These are phyloP conservation scores for Mylabris phalerata DNA, from an alignment of 1,140 invertebrate species.

Conservation along the genomic window DNA sequence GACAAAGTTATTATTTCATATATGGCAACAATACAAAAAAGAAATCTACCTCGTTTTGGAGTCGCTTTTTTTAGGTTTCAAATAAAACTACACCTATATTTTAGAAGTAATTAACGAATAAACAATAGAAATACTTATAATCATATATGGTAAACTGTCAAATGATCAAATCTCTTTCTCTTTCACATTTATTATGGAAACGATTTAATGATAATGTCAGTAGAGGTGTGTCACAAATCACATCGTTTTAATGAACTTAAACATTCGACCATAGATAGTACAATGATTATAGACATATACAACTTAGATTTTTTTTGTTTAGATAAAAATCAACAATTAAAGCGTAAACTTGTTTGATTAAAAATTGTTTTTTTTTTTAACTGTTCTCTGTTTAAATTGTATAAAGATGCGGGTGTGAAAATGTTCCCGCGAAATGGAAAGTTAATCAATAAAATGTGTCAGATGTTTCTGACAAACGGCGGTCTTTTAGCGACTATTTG, in stretches of 20 bases:
- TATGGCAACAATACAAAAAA: background rate
- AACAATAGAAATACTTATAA: background rate
- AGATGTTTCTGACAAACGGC: slow-evolving; percentile 5
- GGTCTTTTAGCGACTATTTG: background rate
- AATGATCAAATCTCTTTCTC: background rate
- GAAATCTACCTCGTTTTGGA: background rate
- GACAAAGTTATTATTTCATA: background rate
- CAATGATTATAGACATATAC: too few relatives aligned
- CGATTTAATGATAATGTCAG: slow-evolving; percentile 2
- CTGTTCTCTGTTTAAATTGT: background rate
- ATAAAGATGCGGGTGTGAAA: background rate
- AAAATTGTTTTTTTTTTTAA: too few relatives aligned
- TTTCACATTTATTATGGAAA: background rate
- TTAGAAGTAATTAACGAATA: background rate
- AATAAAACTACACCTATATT: background rate
- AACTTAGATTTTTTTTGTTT: too few relatives aligned
- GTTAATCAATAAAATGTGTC: slow-evolving; percentile 7
- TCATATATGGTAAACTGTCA: background rate
- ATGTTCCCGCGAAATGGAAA: slow-evolving; percentile 1
- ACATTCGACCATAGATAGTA: too few relatives aligned
- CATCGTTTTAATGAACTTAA: background rate
- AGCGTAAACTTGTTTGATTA: too few relatives aligned
- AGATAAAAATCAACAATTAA: too few relatives aligned
- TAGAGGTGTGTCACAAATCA: slow-evolving; percentile 2
- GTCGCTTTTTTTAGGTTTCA: background rate